A percentile compares a stretch with the other conserved stretches of the same genome.
phyloP scores from a whole-genome alignment of 2,888 invertebrate species.

The Apantesis nais region DNA sequence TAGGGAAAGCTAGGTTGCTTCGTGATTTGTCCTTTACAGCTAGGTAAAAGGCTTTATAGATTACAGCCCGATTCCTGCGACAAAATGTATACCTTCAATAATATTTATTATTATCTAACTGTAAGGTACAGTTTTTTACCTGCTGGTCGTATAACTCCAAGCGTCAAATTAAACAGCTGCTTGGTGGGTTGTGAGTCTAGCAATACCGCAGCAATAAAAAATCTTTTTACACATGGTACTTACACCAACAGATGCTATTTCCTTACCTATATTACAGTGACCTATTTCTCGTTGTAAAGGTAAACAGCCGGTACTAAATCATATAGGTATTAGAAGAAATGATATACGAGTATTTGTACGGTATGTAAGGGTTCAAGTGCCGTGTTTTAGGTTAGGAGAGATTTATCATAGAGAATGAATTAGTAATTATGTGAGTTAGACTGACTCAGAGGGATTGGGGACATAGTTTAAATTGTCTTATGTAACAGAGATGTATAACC shows the following conservation, averaged over 20 bases:
- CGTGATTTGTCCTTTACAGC: too few relatives aligned
- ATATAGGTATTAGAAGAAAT: slow-evolving; percentile 18
- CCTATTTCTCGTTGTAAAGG: slow-evolving; percentile 15
- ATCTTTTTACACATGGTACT: neutral
- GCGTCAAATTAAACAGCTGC: neutral
- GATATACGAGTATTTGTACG: slow-evolving; percentile 17
- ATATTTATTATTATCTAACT: neutral
- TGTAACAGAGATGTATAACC: neutral
- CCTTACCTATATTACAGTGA: slow-evolving; percentile 10
- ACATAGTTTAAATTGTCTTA: neutral
- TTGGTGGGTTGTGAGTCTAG: neutral
- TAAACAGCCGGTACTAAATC: slow-evolving; percentile 20
- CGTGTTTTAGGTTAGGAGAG: slow-evolving; percentile 9
- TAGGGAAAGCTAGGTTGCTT: neutral
- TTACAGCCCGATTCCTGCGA: neutral
- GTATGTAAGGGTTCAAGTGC: slow-evolving; percentile 8
- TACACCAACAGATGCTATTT: slow-evolving; percentile 14
- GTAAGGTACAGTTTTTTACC: neutral
- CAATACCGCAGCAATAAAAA: slow-evolving; percentile 1
- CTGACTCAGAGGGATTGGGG: neutral
- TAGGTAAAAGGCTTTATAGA: too few relatives aligned
- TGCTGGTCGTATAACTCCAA: neutral
- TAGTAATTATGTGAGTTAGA: slow-evolving; percentile 3
- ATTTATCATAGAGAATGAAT: slow-evolving; percentile 14
- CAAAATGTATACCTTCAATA: neutral